phyloP scores from a whole-genome alignment of 2,888 invertebrate species.

The Aethes cnicana region DNA sequence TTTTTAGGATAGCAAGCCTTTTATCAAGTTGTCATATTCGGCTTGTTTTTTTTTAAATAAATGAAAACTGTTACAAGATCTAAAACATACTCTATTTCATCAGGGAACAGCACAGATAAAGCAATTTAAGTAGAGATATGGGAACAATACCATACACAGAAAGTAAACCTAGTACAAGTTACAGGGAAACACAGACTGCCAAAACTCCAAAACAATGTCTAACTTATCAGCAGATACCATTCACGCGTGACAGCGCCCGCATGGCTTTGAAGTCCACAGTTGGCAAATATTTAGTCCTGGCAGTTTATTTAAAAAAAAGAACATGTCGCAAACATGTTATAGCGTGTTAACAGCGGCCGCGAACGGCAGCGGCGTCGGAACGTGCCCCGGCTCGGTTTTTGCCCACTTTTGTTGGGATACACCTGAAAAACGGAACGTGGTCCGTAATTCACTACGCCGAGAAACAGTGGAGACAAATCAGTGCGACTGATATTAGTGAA shows the following conservation, averaged over 20 bases:
- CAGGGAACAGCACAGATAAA: too few species aligned
- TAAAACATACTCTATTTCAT: too few species aligned
- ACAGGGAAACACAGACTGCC: too few species aligned
- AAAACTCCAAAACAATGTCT: too few species aligned
- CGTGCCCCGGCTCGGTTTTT: conserved; percentile 62
- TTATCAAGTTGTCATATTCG: too few species aligned
- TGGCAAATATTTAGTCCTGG: conserved; percentile 16
- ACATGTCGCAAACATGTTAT: conserved; percentile 50
- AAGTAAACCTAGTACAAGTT: too few species aligned
- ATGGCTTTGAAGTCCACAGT: conserved; percentile 7
- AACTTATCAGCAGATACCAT: too few species aligned
- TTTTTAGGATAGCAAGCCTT: too few species aligned
- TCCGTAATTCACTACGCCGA: conserved; percentile 58
- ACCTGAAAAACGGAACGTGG: conserved; percentile 58
- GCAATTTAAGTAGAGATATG: too few species aligned
- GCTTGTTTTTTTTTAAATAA: too few species aligned
- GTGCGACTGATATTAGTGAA: not conserved
- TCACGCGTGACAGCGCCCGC: conserved; percentile 1
- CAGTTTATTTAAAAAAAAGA: conserved; percentile 23
- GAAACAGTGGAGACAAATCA: not conserved
- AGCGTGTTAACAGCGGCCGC: conserved; percentile 60
- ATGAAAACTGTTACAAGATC: too few species aligned
- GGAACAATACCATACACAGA: too few species aligned
- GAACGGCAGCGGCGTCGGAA: conserved; percentile 60
- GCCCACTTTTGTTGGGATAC: conserved; percentile 58